Evolutionary conservation across 2,888 invertebrate species (phyloP).

Genomic region (Fragum whitleyi): DNA sequence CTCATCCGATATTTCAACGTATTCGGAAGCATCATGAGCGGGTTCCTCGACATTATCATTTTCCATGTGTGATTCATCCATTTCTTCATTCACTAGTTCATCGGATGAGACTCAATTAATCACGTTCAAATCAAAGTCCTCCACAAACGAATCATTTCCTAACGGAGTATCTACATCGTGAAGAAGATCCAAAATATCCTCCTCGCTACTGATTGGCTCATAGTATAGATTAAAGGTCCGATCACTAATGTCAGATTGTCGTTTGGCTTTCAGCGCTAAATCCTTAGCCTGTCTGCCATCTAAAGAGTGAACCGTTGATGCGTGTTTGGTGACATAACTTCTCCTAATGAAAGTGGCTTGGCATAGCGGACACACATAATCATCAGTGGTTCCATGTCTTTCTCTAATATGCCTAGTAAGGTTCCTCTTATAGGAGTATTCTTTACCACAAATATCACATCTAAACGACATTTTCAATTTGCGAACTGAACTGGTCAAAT

Average conservation of each 20-base stretch:
- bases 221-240: not conserved
- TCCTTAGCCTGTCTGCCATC: not conserved
- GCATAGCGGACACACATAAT: not conserved
- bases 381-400: not conserved
- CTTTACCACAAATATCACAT: slow-evolving; percentile 11
- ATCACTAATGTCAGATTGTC: not conserved
- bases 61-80: not conserved
- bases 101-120: not conserved
- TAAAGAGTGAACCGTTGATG: not conserved
- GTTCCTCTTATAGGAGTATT: not conserved
- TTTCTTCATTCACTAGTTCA: not conserved
- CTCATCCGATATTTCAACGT: not conserved
- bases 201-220: not conserved
- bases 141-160: not conserved
- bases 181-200: slow-evolving; percentile 5
- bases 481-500: not conserved
- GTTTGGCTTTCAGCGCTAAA: not conserved
- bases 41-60: too few relatives aligned
- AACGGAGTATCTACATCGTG: not conserved
- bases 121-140: not conserved
- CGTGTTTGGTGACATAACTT: not conserved
- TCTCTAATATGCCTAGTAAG: not conserved
- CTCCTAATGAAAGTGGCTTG: not conserved
- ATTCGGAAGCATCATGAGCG: not conserved
- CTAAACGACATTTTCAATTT: not conserved